Base-by-base conservation (phyloP, 2,113 vertebrate genomes). In the Ardeotis arabs region DNA sequence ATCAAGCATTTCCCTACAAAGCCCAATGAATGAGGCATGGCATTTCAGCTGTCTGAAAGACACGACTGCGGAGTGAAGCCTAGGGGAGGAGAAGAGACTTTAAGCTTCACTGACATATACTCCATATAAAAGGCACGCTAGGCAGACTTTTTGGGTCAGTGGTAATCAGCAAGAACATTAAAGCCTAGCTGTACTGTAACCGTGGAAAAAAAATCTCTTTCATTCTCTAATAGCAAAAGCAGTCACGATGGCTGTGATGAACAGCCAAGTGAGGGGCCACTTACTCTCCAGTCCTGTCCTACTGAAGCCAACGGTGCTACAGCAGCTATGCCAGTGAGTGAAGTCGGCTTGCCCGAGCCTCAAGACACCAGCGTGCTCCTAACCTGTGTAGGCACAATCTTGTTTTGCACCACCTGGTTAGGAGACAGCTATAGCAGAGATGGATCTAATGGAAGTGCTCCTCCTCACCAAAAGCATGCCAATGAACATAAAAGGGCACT, bases 101-200 rank as follows among this genome's bases (percentile, higher is more conserved):
- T 96, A 97, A 97, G 94, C 96, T 96, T 95, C 89, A 89, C 83
- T 95, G 96, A 94, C 96, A 96, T 83, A 85, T 55, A 95, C 93
- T 92, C 94, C 77, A 66, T 89, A 96, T 95, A 96, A 97, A 96
- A 97, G 74, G 80, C 96, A 95, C 37, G 89, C 93, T 80, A 96
- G 93, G 93, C 87, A 96, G 94, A 94, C 95, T 97, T 97, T 96
- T 97, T 97, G 97, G 96, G 96, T 97, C 97, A 97, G 63, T 81
- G 95, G 89, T 96, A 96, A 97, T 97, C 96, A 96, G 91, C 83
- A 93, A 89, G 90, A 96, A 97, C 87, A 94, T 96, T 92, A 95
- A 97, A 96, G 85, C 95, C 96, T 92, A 75, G 83, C 58, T 87
- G 67, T 79, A 95, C 86, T 94, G 91, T 80, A 96, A 92, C 95